Percentiles rank a stretch among this genome's conserved stretches.
Conservation (phyloP, 2,888 invertebrate species). For the Octonoba sinensis region DNA sequence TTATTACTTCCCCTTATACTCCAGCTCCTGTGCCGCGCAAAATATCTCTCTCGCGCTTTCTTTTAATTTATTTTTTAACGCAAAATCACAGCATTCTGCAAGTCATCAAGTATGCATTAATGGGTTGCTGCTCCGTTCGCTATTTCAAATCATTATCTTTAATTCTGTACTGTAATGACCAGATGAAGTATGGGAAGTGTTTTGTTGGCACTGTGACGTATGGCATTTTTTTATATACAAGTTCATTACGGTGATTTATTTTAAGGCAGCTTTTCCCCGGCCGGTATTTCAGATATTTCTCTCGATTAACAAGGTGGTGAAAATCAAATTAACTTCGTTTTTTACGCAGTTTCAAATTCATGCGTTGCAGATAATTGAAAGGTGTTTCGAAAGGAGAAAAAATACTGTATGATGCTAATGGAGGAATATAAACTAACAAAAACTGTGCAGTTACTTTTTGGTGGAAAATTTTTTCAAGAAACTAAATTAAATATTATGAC, state of each 20-base stretch:
- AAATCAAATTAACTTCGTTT: conserved; percentile 4
- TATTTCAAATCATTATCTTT: conserved; percentile 51
- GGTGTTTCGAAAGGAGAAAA: too few species aligned
- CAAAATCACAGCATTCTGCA: conserved; percentile 23
- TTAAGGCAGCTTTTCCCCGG: not conserved
- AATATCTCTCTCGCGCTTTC: conserved; percentile 14
- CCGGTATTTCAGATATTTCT: not conserved
- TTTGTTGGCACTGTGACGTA: conserved; percentile 29
- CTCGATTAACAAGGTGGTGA: not conserved
- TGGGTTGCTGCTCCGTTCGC: conserved; percentile 32
- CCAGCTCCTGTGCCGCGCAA: not conserved
- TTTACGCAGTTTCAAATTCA: too few species aligned
- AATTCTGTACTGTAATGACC: conserved; percentile 34
- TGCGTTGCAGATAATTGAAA: too few species aligned
- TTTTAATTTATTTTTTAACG: conserved; percentile 36
- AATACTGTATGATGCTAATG: too few species aligned
- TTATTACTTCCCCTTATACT: conserved; percentile 27
- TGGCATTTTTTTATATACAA: conserved; percentile 18
- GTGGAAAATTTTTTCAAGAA: too few species aligned
- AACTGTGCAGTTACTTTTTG: too few species aligned
- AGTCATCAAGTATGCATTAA: conserved; percentile 52
- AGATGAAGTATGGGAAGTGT: conserved; percentile 24
- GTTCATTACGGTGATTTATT: conserved; percentile 46
- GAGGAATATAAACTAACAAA: too few species aligned
- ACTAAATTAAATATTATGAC: too few species aligned